Base-by-base conservation (phyloP, 1,140 invertebrate genomes). In the Bombus picipes region DNA sequence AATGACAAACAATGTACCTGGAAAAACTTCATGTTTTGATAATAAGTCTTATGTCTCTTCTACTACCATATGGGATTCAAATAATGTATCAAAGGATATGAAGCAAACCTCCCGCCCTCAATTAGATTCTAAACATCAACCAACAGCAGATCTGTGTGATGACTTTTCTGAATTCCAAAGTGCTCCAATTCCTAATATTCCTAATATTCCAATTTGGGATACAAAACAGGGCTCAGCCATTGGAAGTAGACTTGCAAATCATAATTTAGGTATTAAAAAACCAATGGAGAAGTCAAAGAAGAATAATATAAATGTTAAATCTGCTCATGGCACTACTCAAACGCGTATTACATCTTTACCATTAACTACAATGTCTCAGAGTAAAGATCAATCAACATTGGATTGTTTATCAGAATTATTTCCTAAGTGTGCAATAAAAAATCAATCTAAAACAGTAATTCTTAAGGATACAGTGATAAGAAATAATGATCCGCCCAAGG, bases 81-180 rank as follows among this genome's bases (percentile, higher is more conserved):
- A 83, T 73, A 85, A 81, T 39, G 13, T 79, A 47, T 43, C 73
- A 0, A 83, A 80, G 34, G 88, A 88, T 22, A 25, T 25, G 3
- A 90, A 76, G 6, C 86, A 86, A 74, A 74, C 15, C 41, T 47
- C 18, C 0, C 72, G 68, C n/a, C 32, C 76, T 59, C 83, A 88
- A 43, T 34, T 66, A 18, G 89, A 90, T 28, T 70, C n/a, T 59
- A 87, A 81, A 62, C 62, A 66, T 75, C 47, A 73, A 25, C 37
- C 74, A 12, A 47, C 88, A 0, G 41, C 88, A 1, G 94, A 95
- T 75, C 83, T 90, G 4, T 92, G 83, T 53, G 96, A 97, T 89
- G 96, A 96, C 39, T 97, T 96, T 92, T 96, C 95, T 22, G 96
- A 97, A 76, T 97, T 96, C 87, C 96, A 96, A 89, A 96, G 96